phyloP scores from a whole-genome alignment of 2,113 vertebrate species.

The Nyctereutes procyonoides region DNA sequence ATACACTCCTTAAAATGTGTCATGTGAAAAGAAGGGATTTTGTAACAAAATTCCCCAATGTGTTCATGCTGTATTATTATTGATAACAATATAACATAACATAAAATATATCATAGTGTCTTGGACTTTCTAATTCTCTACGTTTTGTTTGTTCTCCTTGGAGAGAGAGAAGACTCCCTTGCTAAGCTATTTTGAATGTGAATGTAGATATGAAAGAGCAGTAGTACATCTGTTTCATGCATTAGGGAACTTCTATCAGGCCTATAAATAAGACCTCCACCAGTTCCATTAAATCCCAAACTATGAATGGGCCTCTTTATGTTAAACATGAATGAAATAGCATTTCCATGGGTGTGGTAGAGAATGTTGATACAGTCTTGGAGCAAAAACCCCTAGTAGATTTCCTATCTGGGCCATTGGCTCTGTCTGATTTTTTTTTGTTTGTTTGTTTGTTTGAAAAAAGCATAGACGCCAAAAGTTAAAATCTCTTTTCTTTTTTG shows the following conservation, averaged over 20 bases:
- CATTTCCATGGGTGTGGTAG: constrained; percentile 51
- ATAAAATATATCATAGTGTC: neutral
- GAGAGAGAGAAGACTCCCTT: neutral
- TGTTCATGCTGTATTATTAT: neutral
- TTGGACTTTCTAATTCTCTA: neutral
- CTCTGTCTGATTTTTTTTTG: neutral
- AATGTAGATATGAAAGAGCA: neutral
- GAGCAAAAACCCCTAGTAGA: constrained; percentile 21
- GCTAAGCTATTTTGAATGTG: neutral
- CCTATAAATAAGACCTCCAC: constrained; percentile 57
- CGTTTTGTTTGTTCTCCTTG: neutral
- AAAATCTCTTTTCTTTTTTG: neutral
- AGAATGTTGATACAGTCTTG: neutral
- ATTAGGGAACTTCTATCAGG: constrained; percentile 10
- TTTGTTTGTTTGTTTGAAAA: neutral
- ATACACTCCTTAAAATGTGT: neutral
- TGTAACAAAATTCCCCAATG: neutral
- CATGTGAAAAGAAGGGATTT: neutral
- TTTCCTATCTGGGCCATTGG: constrained; percentile 25
- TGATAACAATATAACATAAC: neutral
- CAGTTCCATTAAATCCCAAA: constrained; percentile 23
- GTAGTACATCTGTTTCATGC: constrained; percentile 3
- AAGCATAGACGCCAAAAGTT: neutral
- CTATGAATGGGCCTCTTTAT: constrained; percentile 66
- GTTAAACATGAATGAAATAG: constrained; percentile 1